Base-by-base conservation (phyloP, 1,140 invertebrate genomes). In the Thaumatotibia leucotreta region DNA sequence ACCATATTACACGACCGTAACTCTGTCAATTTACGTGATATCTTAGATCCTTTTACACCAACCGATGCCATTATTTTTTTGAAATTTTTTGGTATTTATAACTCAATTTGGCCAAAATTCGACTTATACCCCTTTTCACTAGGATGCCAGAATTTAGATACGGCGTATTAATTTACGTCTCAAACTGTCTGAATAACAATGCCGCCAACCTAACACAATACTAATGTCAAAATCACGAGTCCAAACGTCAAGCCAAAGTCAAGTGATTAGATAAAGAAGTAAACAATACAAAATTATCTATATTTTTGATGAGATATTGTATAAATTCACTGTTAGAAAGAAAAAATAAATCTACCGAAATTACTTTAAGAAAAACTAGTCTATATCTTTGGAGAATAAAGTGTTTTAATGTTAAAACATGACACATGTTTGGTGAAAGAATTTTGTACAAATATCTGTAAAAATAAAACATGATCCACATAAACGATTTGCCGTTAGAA, bases 171-270 rank as follows among this genome's bases (percentile, higher is more conserved):
- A n/a, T n/a, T n/a, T n/a, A n/a, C n/a, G n/a, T n/a, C n/a, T n/a
- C n/a, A n/a, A n/a, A n/a, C n/a, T n/a, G n/a, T n/a, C n/a, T n/a
- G n/a, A n/a, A n/a, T n/a, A n/a, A 17, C 39, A 27, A 4, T 27
- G 11, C 52, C 29, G 27, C 52, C 52, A 58, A 58, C 52, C 2
- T 58, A 11, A 58, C 23, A 8, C 29, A 61, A 11, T 10, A 70
- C n/a, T n/a, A 72, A 70, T 64, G 76, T 81, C 80, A 81, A 79
- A 81, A 75, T 83, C 80, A 83, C 79, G 80, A 79, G 80, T 72
- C 74, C 39, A 29, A 49, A 63, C 29, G 17, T 23, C 27, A 68
- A 35, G 8, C n/a, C n/a, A n/a, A n/a, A n/a, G 52, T 58, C 52
- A 35, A 35, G 50, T 64, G 63, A 64, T 63, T 68, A 71, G 61